phyloP scores from a whole-genome alignment of 2,797 vertebrate species.

The Odontamblyopus rebecca region DNA sequence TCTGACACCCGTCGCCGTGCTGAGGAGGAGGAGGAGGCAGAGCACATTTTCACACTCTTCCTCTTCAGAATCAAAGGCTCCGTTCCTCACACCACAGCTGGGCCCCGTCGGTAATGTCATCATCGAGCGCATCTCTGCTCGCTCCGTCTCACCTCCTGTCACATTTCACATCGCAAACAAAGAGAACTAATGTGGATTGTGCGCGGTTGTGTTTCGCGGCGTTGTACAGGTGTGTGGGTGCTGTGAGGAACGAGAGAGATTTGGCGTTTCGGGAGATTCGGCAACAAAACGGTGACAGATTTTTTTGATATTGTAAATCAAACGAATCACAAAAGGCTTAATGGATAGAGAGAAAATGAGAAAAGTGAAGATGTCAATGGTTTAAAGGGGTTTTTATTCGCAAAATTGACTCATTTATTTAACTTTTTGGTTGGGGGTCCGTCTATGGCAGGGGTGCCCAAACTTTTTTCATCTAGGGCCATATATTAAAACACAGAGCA shows the following conservation, averaged over 20 bases:
- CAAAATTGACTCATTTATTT: too few relatives aligned
- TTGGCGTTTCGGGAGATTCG: not conserved
- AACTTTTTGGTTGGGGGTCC: too few relatives aligned
- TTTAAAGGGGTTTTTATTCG: too few relatives aligned
- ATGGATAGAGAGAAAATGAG: too few relatives aligned
- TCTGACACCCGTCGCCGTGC: slow-evolving; percentile 19
- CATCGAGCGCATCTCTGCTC: not conserved
- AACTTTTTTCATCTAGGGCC: too few relatives aligned
- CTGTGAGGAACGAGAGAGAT: too few relatives aligned
- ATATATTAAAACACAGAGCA: too few relatives aligned
- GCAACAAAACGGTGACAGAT: not conserved
- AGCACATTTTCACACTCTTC: slow-evolving; percentile 53
- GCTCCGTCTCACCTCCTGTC: not conserved
- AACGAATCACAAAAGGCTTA: too few relatives aligned
- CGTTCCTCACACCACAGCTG: slow-evolving; percentile 51
- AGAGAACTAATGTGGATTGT: not conserved
- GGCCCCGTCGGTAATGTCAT: slow-evolving; percentile 42
- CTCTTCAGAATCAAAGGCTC: slow-evolving; percentile 39
- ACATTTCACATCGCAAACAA: not conserved
- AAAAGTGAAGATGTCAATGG: too few relatives aligned
- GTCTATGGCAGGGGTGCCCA: too few relatives aligned
- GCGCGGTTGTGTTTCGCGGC: not conserved
- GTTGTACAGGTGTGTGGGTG: not conserved
- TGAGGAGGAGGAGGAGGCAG: slow-evolving; percentile 13
- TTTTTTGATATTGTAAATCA: too few relatives aligned